Evolutionary conservation across 2,797 vertebrate genomes (phyloP).

Genomic region (Zenarchopterus dispar): DNA sequence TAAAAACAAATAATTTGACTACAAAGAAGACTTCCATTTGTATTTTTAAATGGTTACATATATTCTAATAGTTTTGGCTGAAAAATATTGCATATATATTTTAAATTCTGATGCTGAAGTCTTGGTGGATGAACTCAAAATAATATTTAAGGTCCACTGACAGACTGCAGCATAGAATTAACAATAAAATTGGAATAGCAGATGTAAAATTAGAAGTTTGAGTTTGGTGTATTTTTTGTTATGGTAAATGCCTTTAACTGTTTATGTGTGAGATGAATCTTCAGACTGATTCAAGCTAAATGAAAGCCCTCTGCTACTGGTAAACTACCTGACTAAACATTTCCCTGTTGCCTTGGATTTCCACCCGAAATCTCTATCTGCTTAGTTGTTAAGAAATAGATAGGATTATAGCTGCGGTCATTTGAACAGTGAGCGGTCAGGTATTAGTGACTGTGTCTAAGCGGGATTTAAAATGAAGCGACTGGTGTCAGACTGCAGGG

Average conservation of each 20-base stretch:
- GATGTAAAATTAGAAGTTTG: neutral
- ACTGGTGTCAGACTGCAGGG: constrained; percentile 41
- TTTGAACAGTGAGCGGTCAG: constrained; percentile 58
- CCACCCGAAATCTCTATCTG: constrained; percentile 69
- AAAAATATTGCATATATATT: no score
- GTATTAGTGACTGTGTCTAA: constrained; percentile 78
- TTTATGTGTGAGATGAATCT: neutral
- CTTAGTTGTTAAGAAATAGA: constrained; percentile 68
- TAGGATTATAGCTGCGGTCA: constrained; percentile 77
- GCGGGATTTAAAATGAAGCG: constrained; percentile 80
- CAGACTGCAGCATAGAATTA: no score
- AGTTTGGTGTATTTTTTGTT: neutral
- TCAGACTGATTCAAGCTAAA: constrained; percentile 16
- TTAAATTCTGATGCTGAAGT: no score
- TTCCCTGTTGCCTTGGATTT: constrained; percentile 43
- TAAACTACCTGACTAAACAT: constrained; percentile 18
- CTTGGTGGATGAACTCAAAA: no score
- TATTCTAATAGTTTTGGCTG: no score
- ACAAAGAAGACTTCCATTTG: no score
- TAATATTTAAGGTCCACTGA: no score
- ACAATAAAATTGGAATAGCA: neutral
- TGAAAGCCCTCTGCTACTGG: constrained; percentile 4
- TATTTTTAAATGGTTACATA: no score
- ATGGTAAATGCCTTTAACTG: no score
- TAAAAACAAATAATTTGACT: no score